These are phyloP conservation scores for Mola mola DNA, from an alignment of 2,113 vertebrate species.

Conservation along the genomic window DNA sequence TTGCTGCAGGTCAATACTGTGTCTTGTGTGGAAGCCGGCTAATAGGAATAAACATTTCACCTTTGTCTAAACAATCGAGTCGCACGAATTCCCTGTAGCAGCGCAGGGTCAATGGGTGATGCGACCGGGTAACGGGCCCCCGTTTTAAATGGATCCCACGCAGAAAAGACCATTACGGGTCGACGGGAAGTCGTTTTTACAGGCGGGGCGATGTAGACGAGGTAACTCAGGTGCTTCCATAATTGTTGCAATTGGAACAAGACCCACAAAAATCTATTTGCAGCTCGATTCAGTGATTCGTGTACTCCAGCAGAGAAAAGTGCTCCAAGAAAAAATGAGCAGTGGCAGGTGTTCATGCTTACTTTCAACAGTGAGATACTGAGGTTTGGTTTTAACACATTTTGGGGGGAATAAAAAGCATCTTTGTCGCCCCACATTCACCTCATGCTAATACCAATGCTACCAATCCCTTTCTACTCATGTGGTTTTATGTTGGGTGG, in stretches of 20 bases:
- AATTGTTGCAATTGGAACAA: slow-evolving; percentile 60
- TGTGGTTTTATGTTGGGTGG: too few species aligned
- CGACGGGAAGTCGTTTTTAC: slow-evolving; percentile 58
- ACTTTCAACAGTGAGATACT: too few species aligned
- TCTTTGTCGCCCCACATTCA: too few species aligned
- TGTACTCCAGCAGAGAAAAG: too few species aligned
- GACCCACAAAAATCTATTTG: slow-evolving; percentile 48
- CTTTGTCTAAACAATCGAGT: slow-evolving; percentile 81
- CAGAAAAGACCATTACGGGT: slow-evolving; percentile 54
- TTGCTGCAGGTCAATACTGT: slow-evolving; percentile 72
- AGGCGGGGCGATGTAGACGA: slow-evolving; percentile 12
- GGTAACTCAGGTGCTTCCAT: slow-evolving; percentile 70
- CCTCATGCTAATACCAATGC: too few species aligned
- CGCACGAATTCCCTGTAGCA: slow-evolving; percentile 65
- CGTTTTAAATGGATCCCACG: slow-evolving; percentile 57
- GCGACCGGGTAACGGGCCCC: slow-evolving; percentile 43
- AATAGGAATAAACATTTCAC: slow-evolving; percentile 83
- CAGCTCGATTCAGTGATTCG: too few species aligned
- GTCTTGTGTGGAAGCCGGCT: slow-evolving; percentile 66
- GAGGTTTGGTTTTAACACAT: too few species aligned
- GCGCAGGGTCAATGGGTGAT: slow-evolving; percentile 69
- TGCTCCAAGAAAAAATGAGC: too few species aligned
- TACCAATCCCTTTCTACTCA: too few species aligned
- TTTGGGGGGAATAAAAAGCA: too few species aligned
- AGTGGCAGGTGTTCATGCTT: too few species aligned